Base-by-base conservation (phyloP, 2,113 vertebrate genomes). In the Brachionichthys hirsutus region DNA sequence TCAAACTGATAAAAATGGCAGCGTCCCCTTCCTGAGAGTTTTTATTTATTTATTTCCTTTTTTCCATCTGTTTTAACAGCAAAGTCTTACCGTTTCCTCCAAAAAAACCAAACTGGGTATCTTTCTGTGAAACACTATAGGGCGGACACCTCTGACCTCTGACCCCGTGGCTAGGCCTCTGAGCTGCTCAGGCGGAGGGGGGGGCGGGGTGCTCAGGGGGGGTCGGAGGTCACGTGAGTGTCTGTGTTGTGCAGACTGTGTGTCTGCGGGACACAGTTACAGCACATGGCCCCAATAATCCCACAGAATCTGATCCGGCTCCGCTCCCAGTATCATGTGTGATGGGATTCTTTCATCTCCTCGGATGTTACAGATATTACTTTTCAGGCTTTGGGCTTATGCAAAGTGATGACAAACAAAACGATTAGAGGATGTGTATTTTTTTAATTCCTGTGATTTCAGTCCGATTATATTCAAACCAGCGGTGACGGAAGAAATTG, bases 41-140 rank as follows among this genome's bases (percentile, higher is more conserved):
- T 46, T 46, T 17, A 10, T 19, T 18, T 17, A 2, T 12, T 49
- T 22, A 42, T 65, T 45, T 12, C 6, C 45, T 14, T 24, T 34
- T 34, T 38, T 19, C n/a, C 2, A 5, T 50, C 45, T 40, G n/a
- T 68, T 48, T 76, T 49, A 61, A 67, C 49, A 72, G 51, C 41
- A 19, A n/a, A 20, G 43, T 66, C 75, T 58, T 47, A 53, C 64
- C 7, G 52, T 73, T 84, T 83, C 73, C 75, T 80, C 69, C 67
- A 62, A 30, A 77, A 61, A 45, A 30, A 30, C 24, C 56, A 83
- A 84, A 78, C 70, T 77, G 77, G 78, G 85, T 86, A 77, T 87
- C 73, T 82, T 81, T 74, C 71, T 55, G 65, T 86, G 89, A 87
- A 90, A 91, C 80, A 57, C 73, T 75, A 89, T 81, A 85, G 75